Percentiles rank a stretch among this genome's conserved stretches.
These are phyloP conservation scores for Drosophila chauvacae DNA, from an alignment of 1,140 invertebrate species.

Conservation along the genomic window DNA sequence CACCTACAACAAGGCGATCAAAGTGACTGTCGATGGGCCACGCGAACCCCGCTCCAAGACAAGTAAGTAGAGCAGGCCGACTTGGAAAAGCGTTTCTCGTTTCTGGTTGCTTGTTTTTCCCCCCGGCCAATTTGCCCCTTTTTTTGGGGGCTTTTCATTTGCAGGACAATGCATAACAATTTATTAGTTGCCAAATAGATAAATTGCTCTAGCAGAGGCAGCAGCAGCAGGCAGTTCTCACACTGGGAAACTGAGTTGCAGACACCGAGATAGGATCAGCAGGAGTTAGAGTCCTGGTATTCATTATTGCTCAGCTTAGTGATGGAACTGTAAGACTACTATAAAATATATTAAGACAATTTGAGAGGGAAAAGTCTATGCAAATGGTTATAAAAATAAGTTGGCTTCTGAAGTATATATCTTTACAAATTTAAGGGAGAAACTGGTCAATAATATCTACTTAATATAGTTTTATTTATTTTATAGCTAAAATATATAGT, in stretches of 20 bases:
- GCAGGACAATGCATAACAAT: constrained; percentile 62
- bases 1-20: constrained; percentile 99
- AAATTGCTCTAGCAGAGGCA: constrained; percentile 44
- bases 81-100: background rate
- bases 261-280: background rate
- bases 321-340: background rate
- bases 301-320: background rate
- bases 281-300: background rate
- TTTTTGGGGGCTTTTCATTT: constrained; percentile 33
- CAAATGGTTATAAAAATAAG: too few relatives aligned
- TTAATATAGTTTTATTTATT: background rate
- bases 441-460: background rate
- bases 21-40: constrained; percentile 99
- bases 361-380: too few relatives aligned
- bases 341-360: too few relatives aligned
- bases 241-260: constrained; percentile 5
- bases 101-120: background rate
- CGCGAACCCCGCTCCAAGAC: constrained; percentile 98
- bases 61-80: constrained; percentile 90
- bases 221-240: constrained; percentile 17
- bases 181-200: constrained; percentile 72
- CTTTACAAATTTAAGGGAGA: background rate
- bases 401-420: too few relatives aligned
- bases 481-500: background rate
- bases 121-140: background rate